phyloP scores from a whole-genome alignment of 2,888 invertebrate genomes.

The Drosophila yooni region DNA sequence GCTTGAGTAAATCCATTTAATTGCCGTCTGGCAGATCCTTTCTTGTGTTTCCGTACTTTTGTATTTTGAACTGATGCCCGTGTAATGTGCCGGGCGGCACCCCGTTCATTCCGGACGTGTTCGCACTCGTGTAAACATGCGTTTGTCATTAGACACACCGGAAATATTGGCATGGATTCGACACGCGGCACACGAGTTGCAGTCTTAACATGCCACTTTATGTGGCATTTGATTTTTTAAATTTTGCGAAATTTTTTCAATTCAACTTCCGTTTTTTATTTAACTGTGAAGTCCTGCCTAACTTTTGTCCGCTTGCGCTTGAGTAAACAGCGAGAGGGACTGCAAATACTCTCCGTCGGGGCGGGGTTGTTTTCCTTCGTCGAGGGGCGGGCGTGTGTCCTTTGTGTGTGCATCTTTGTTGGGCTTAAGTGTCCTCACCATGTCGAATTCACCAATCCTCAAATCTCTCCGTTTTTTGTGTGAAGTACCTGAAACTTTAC shows the following conservation, averaged over 20 bases:
- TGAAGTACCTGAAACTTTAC: conserved; percentile 70
- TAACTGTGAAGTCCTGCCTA: conserved; percentile 22
- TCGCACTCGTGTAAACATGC: conserved; percentile 81
- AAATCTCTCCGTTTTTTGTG: neutral
- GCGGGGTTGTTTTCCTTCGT: conserved; percentile 50
- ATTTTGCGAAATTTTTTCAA: conserved; percentile 54
- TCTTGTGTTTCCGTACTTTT: conserved; percentile 13
- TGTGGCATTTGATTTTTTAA: conserved; percentile 78
- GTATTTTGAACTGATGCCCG: conserved; percentile 56
- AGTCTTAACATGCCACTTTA: conserved; percentile 60
- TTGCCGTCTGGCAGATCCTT: conserved; percentile 54
- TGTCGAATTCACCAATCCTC: conserved; percentile 60
- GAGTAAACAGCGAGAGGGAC: conserved; percentile 60
- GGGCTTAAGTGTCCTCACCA: conserved; percentile 74
- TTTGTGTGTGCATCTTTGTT: conserved; percentile 74
- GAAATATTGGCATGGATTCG: conserved; percentile 77
- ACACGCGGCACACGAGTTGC: conserved; percentile 68
- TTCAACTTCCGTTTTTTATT: conserved; percentile 35
- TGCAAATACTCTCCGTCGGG: conserved; percentile 4
- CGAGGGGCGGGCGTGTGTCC: conserved; percentile 77
- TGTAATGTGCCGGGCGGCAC: conserved; percentile 65
- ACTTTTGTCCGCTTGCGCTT: conserved; percentile 62
- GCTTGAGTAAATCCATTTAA: conserved; percentile 80
- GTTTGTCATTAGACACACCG: conserved; percentile 81
- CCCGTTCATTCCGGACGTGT: conserved; percentile 73